A percentile compares a stretch with the other conserved stretches of the same genome.
phyloP scores from a whole-genome alignment of 1,140 invertebrate species.

The Drosophila bocki region DNA sequence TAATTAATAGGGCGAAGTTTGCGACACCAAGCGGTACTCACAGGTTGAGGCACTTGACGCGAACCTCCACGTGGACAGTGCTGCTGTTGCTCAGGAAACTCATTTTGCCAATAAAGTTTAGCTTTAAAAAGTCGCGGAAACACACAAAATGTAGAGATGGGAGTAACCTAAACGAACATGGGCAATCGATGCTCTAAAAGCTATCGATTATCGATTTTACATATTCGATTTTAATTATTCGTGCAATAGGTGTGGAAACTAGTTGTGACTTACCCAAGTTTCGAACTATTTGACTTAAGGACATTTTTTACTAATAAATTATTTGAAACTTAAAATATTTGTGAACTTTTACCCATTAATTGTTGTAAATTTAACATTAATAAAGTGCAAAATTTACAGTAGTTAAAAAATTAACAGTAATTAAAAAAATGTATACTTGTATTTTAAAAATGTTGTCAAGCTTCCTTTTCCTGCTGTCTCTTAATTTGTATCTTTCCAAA shows the following conservation, averaged over 20 bases:
- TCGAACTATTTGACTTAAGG: too few relatives aligned
- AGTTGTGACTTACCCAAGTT: too few relatives aligned
- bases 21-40: conserved; percentile 25
- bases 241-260: too few relatives aligned
- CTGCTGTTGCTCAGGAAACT: conserved; percentile 58
- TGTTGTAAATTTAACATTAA: too few relatives aligned
- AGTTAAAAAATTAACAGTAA: too few relatives aligned
- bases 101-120: conserved; percentile 34
- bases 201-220: background rate
- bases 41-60: conserved; percentile 43
- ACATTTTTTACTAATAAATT: too few relatives aligned
- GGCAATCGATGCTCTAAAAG: background rate
- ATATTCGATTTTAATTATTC: background rate
- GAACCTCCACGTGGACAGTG: conserved; percentile 73
- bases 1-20: background rate
- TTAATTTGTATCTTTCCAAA: background rate
- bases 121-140: conserved; percentile 49
- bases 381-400: too few relatives aligned
- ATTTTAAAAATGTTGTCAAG: too few relatives aligned
- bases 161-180: background rate
- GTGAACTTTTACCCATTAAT: too few relatives aligned
- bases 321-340: too few relatives aligned
- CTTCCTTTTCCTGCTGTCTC: too few relatives aligned
- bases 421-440: too few relatives aligned
- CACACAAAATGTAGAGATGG: conserved; percentile 16